Evolutionary conservation across 2,797 vertebrate genomes (phyloP).

Genomic region (Apogon hyalosoma): DNA sequence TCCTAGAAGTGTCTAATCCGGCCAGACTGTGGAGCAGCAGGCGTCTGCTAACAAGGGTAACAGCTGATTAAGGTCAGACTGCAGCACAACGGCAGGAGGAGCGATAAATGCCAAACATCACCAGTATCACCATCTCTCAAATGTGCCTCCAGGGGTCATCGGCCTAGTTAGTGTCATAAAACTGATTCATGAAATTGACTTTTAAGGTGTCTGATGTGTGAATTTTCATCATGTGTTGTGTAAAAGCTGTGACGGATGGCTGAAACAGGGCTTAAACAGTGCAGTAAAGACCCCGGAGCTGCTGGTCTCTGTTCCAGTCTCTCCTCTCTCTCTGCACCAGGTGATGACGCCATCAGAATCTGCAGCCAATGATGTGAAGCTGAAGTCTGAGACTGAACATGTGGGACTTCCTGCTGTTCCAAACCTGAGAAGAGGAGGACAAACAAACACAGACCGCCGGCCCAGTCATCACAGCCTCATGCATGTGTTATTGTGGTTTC

Average conservation of each 20-base stretch:
- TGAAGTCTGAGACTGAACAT: constrained; percentile 37
- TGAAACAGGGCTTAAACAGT: not conserved
- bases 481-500: constrained; percentile 8
- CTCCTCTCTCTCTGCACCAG: constrained; percentile 20
- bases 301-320: constrained; percentile 4
- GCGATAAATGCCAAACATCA: constrained; percentile 59
- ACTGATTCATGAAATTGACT: constrained; percentile 21
- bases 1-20: constrained; percentile 73
- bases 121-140: constrained; percentile 36
- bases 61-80: constrained; percentile 81
- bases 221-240: not conserved
- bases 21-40: constrained; percentile 75
- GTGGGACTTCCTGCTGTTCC: constrained; percentile 49
- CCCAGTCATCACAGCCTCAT: constrained; percentile 1
- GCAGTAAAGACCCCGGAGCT: not conserved
- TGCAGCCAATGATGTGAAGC: constrained; percentile 54
- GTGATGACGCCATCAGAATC: constrained; percentile 28
- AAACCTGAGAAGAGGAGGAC: constrained; percentile 28
- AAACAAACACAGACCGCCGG: constrained; percentile 12
- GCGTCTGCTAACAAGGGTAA: constrained; percentile 74
- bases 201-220: not conserved
- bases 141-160: constrained; percentile 22
- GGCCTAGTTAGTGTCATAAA: constrained; percentile 31
- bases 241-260: not conserved
- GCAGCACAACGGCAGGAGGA: constrained; percentile 40